A percentile compares a stretch with the other conserved stretches of the same genome.
These are phyloP conservation scores for Heliopora coerulea DNA, from an alignment of 92 coral and sea anemone genomes.

Conservation along the genomic window DNA sequence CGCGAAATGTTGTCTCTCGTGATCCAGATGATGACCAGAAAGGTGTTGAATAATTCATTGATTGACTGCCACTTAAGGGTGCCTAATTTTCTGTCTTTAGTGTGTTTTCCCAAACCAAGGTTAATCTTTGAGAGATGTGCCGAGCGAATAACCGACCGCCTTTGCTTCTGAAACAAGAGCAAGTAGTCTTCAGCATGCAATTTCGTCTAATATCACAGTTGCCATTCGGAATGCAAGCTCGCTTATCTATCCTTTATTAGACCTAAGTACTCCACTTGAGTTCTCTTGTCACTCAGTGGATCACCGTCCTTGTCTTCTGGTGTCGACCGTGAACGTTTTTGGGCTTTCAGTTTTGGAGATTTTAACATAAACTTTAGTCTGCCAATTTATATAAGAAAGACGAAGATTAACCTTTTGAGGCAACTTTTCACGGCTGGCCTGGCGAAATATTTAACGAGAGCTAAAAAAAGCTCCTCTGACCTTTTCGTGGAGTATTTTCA, in stretches of 20 bases:
- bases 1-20: background rate
- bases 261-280: background rate
- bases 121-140: no score
- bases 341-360: no score
- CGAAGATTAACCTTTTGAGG: no score
- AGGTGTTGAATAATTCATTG: background rate
- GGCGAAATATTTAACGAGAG: no score
- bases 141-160: no score
- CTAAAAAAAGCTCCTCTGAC: no score
- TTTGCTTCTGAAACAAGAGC: no score
- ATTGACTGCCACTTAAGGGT: slow-evolving; percentile 12
- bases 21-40: background rate
- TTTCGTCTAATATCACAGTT: no score
- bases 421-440: no score
- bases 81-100: background rate
- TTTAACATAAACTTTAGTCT: no score
- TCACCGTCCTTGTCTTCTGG: background rate
- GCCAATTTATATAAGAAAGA: no score
- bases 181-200: background rate
- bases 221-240: background rate
- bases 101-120: slow-evolving; percentile 5
- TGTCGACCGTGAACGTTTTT: background rate
- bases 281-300: background rate
- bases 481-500: no score
- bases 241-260: background rate